These are phyloP conservation scores for Vannuccia rotundouncinata DNA, from an alignment of 2,888 invertebrate species.

Conservation along the genomic window DNA sequence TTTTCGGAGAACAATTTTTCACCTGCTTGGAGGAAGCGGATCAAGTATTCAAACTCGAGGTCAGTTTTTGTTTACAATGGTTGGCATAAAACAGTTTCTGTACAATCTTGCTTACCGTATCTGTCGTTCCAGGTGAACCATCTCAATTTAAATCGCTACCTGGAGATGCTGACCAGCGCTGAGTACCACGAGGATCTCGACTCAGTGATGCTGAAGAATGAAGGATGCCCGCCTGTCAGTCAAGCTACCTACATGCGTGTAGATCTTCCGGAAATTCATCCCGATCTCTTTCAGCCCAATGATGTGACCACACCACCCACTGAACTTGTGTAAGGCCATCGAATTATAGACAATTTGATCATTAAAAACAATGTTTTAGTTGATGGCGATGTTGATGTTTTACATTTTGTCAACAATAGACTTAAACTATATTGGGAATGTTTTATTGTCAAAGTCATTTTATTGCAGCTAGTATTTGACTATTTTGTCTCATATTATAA, in stretches of 20 bases:
- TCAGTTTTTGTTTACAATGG: too few relatives aligned
- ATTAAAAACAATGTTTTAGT: too few relatives aligned
- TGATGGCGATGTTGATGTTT: too few relatives aligned
- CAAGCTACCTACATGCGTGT: background rate
- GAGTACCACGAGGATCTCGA: conserved; percentile 69
- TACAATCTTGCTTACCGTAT: too few relatives aligned
- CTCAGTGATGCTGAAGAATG: conserved; percentile 40
- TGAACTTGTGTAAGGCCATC: background rate
- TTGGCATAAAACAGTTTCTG: too few relatives aligned
- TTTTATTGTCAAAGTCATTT: too few relatives aligned
- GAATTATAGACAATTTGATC: too few relatives aligned
- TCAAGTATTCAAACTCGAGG: conserved; percentile 36
- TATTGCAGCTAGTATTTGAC: too few relatives aligned
- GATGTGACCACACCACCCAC: background rate
- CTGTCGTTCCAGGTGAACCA: conserved; percentile 62
- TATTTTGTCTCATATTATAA: too few relatives aligned
- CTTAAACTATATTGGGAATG: too few relatives aligned
- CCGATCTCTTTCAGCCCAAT: background rate
- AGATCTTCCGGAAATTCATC: background rate
- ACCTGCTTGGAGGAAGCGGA: conserved; percentile 14
- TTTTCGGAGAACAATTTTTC: conserved; percentile 31
- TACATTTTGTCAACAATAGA: too few relatives aligned
- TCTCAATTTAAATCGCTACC: conserved; percentile 67
- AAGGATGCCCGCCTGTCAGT: background rate
- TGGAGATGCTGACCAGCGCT: conserved; percentile 68